These are phyloP conservation scores for Hydriomena furcata DNA, from an alignment of 2,888 invertebrate species.

Conservation along the genomic window DNA sequence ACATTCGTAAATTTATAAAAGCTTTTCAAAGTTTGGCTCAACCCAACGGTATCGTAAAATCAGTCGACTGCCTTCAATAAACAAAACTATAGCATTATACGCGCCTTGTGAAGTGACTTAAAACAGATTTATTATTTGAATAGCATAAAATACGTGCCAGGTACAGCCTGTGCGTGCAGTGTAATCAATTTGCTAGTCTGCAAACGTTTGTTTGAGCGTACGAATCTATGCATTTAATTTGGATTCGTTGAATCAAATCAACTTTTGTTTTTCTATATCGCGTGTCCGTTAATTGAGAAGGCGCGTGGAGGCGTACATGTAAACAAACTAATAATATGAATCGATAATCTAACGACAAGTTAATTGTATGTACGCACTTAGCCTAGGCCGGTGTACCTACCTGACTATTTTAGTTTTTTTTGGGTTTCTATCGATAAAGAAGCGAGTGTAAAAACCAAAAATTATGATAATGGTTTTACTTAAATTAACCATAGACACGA, in stretches of 20 bases:
- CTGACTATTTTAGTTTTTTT: no score
- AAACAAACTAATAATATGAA: no score
- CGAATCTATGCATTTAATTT: neutral
- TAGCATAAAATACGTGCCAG: slow-evolving; percentile 45
- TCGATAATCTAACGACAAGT: no score
- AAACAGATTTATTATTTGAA: slow-evolving; percentile 24
- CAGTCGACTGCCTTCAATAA: slow-evolving; percentile 10
- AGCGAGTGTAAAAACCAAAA: no score
- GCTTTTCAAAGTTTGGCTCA: slow-evolving; percentile 14
- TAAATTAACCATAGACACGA: no score
- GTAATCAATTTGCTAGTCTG: slow-evolving; percentile 26
- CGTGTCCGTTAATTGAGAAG: slow-evolving; percentile 30
- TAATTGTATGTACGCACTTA: no score
- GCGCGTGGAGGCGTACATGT: neutral
- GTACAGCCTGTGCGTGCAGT: slow-evolving; percentile 40
- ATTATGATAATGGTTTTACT: no score
- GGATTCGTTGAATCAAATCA: slow-evolving; percentile 10
- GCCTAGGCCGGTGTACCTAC: no score
- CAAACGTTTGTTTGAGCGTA: slow-evolving; percentile 30
- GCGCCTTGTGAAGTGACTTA: slow-evolving; percentile 22
- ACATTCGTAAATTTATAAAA: slow-evolving; percentile 4
- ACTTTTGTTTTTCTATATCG: slow-evolving; percentile 24
- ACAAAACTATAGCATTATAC: slow-evolving; percentile 17
- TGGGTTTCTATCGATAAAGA: no score
- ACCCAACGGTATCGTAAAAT: neutral